Evolutionary conservation across 2,888 invertebrate genomes (phyloP), one percentile per base, ranked within the genome.

Genomic region (Drosophila mayaguana): DNA sequence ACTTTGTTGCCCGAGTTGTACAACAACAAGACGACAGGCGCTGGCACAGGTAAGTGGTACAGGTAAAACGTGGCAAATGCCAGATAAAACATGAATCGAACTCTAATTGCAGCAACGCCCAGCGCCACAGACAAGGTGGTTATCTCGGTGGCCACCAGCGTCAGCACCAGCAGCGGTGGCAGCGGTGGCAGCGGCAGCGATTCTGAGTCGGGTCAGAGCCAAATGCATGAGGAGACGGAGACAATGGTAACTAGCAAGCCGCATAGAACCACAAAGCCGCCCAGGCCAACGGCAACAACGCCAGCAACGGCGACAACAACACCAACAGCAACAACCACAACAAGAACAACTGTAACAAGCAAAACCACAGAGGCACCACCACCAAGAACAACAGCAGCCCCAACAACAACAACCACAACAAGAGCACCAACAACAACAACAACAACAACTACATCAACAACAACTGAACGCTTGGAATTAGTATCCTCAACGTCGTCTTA

Each of bases 91-190:
- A 66, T 20, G 48, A 46, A 54, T 53, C 53, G 53, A 53, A 63
- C 46, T 79, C 76, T 71, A 80, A 71, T 79, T 78, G 76, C 76
- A 78, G 76, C 64, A 51, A 73, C 80, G 71, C 88, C 79, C 54
- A 81, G 85, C 57, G 82, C 85, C 67, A 83, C 88, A 38, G 90
- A 90, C 75, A 91, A 90, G 75, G 81, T 91, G 61, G 83, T 90
- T 72, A 88, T 91, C 61, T 92, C 91, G 6, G 86, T 92, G 55
- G 81, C 91, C 51, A 90, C 91, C 38, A 91, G 91, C 69, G 78
- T 91, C 28, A 91, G 91, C 71, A 75, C 84, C 73, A 60, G 78
- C 81, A 59, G 77, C 73, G 67, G 76, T 11, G 45, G 22, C 43
- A 43, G 28, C 28, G 28, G 1, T 28, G 32, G 32, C 32, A 32